Evolutionary conservation across 37 sponge, comb jelly and placozoan genomes (phyloP).

Genomic region (Cliona cf. orientalis): DNA sequence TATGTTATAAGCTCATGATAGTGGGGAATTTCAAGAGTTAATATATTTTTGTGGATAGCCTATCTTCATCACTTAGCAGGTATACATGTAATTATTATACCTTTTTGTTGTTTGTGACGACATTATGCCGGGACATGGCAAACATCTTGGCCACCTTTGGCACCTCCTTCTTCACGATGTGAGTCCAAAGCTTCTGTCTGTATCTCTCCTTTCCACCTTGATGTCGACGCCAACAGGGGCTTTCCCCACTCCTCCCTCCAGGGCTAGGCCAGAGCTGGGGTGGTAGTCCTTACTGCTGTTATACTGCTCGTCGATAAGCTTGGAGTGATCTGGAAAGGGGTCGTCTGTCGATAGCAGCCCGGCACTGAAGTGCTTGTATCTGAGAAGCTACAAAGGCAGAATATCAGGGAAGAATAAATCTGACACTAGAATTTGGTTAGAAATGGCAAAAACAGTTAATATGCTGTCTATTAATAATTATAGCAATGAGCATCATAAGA

Average conservation of each 20-base stretch:
- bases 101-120: conserved; percentile 54
- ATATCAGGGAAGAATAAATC: neutral
- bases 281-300: neutral
- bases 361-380: conserved; percentile 67
- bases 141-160: conserved; percentile 82
- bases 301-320: conserved; percentile 9
- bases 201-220: conserved; percentile 36
- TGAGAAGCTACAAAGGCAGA: conserved; percentile 30
- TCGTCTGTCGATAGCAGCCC: conserved; percentile 55
- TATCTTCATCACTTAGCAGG: too few species aligned
- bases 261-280: neutral
- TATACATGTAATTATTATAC: conserved; percentile 39
- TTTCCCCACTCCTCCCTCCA: conserved; percentile 8
- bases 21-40: too few species aligned
- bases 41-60: too few species aligned
- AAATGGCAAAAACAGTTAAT: too few species aligned
- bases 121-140: conserved; percentile 44
- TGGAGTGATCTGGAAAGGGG: conserved; percentile 53
- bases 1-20: too few species aligned
- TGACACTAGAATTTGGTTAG: neutral
- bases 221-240: neutral
- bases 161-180: conserved; percentile 84
- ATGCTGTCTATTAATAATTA: neutral
- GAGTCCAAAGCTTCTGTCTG: conserved; percentile 66
- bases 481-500: neutral